phyloP scores from a whole-genome alignment of 2,113 vertebrate species.

The Triplophysa dalaica region DNA sequence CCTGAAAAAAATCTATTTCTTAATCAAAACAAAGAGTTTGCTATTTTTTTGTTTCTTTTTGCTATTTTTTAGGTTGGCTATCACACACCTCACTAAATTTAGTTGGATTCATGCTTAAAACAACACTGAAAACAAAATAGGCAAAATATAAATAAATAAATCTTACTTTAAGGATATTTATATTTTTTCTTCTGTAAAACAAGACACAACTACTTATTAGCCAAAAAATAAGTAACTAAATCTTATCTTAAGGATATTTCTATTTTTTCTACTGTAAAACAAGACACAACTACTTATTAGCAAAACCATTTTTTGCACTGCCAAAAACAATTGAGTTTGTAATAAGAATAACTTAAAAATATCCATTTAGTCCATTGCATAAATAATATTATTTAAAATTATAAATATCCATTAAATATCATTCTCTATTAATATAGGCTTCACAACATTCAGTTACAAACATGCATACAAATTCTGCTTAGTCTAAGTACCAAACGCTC shows the following conservation, averaged over 20 bases:
- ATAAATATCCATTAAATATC: not conserved
- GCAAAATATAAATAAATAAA: not conserved
- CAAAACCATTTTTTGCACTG: not conserved
- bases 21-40: not conserved
- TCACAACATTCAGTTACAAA: slow-evolving; percentile 5
- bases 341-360: not conserved
- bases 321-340: not conserved
- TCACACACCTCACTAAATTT: not conserved
- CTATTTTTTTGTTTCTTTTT: not conserved
- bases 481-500: not conserved
- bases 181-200: not conserved
- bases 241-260: not conserved
- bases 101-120: not conserved
- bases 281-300: not conserved
- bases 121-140: not conserved
- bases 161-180: not conserved
- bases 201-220: not conserved
- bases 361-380: not conserved
- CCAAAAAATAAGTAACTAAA: not conserved
- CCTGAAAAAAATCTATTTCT: not conserved
- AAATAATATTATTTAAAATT: not conserved
- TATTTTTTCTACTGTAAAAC: not conserved
- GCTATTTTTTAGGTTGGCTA: not conserved
- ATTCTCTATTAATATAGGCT: not conserved
- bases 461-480: not conserved